A percentile compares a stretch with the other conserved stretches of the same genome.
Evolutionary conservation across 2,888 invertebrate species (phyloP).

Genomic region (Baccha elongata): DNA sequence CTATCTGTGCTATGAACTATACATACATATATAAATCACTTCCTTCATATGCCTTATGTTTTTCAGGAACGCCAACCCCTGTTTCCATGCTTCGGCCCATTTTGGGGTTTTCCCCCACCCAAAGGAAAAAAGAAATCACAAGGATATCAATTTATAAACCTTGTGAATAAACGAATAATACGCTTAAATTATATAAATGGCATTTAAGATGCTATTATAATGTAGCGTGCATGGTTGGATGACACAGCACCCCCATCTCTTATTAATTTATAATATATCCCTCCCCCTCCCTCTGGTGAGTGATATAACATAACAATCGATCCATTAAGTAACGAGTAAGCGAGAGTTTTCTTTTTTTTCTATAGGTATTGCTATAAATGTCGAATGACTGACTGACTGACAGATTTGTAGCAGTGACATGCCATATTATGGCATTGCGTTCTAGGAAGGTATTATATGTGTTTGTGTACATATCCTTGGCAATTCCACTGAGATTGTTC

Average conservation of each 20-base stretch:
- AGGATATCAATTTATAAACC: constrained; percentile 70
- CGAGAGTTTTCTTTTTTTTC: neutral
- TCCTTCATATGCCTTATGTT: constrained; percentile 36
- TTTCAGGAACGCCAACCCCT: neutral
- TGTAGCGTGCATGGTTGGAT: constrained; percentile 59
- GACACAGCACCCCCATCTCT: constrained; percentile 30
- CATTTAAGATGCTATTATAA: constrained; percentile 69
- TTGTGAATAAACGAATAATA: constrained; percentile 68
- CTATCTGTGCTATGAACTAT: neutral
- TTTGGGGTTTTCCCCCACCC: neutral
- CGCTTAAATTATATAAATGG: constrained; percentile 71
- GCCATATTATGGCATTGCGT: constrained; percentile 41
- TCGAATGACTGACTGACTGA: constrained; percentile 58
- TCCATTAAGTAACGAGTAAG: constrained; percentile 68
- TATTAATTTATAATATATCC: constrained; percentile 12
- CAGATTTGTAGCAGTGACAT: constrained; percentile 41
- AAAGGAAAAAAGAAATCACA: constrained; percentile 55
- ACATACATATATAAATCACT: constrained; percentile 31
- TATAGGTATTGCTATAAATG: constrained; percentile 3
- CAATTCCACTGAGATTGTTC: constrained; percentile 70
- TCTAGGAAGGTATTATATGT: constrained; percentile 6
- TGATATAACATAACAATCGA: constrained; percentile 72
- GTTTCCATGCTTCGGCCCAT: neutral
- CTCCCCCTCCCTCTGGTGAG: constrained; percentile 28
- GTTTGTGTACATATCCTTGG: too few species aligned